phyloP scores from a whole-genome alignment of 2,113 vertebrate species.

The Entomyzon cyanotis region DNA sequence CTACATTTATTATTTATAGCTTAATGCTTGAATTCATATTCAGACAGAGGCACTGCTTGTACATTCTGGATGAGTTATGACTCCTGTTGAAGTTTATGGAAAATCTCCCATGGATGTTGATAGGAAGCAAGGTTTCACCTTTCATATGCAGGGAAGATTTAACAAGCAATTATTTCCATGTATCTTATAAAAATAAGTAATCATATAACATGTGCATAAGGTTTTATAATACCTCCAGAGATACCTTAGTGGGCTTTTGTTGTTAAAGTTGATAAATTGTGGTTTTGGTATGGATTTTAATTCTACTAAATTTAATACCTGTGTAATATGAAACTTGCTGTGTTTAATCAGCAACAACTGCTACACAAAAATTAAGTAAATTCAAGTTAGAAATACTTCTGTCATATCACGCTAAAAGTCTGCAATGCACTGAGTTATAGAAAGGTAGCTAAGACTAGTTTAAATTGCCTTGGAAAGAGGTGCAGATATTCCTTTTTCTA shows the following conservation, averaged over 20 bases:
- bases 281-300: background rate
- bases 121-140: background rate
- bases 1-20: slow-evolving; percentile 1
- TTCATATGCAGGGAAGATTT: background rate
- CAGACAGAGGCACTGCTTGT: background rate
- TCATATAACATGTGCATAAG: background rate
- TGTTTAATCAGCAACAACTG: background rate
- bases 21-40: background rate
- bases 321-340: background rate
- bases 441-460: background rate
- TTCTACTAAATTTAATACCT: background rate
- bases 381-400: background rate
- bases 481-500: background rate
- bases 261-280: background rate
- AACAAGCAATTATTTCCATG: background rate
- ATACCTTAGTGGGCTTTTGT: background rate
- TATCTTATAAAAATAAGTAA: background rate
- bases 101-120: background rate
- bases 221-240: background rate
- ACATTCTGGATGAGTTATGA: background rate
- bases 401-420: background rate
- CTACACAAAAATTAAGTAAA: background rate
- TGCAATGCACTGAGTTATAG: background rate
- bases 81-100: background rate
- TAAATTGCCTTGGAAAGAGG: background rate